A percentile compares a stretch with the other conserved stretches of the same genome.
phyloP scores from a whole-genome alignment of 1,140 invertebrate genomes.

The Meloidogyne floridensis region DNA sequence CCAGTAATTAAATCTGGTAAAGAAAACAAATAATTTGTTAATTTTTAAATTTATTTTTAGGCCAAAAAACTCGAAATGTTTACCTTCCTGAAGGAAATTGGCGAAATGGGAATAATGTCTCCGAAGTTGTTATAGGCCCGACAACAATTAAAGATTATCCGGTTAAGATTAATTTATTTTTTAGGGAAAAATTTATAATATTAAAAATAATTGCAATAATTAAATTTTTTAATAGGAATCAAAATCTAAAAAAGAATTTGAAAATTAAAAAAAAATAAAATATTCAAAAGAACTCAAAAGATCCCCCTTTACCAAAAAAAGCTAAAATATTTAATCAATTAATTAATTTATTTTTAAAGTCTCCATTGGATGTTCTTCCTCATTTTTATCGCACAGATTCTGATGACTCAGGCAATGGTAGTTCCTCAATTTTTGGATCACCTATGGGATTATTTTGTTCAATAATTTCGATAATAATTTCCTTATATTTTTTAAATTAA shows the following conservation, averaged over 20 bases:
- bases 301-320: not conserved
- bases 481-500: not conserved
- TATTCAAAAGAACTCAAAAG: too few relatives aligned
- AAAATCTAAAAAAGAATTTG: too few relatives aligned
- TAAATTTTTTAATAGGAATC: too few relatives aligned
- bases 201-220: too few relatives aligned
- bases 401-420: not conserved
- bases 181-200: too few relatives aligned
- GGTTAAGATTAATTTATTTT: slow-evolving; percentile 15
- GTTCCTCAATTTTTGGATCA: not conserved
- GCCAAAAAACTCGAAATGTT: slow-evolving; percentile 59
- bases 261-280: too few relatives aligned
- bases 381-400: not conserved
- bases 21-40: not conserved
- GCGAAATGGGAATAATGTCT: slow-evolving; percentile 38
- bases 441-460: not conserved
- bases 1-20: slow-evolving; percentile 9
- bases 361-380: not conserved
- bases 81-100: slow-evolving; percentile 58
- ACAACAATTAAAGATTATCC: slow-evolving; percentile 18
- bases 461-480: not conserved
- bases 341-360: not conserved
- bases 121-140: not conserved
- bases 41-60: slow-evolving; percentile 63
- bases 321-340: not conserved